Base-by-base conservation (phyloP, 2,797 vertebrate genomes). In the Rhyacichthys aspro region DNA sequence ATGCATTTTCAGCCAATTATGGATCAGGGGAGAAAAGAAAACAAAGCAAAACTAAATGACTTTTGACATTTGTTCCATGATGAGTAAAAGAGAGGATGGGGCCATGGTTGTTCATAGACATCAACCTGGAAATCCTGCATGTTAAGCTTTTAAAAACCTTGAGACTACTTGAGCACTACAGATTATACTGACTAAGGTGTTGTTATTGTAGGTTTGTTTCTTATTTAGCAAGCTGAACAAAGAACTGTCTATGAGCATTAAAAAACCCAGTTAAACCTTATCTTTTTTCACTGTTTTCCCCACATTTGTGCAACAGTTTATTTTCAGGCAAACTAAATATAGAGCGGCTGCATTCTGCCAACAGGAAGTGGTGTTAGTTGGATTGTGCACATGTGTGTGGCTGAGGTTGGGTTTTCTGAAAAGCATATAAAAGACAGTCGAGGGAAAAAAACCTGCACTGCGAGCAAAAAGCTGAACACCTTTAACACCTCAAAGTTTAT, bases 331-430 rank as follows among this genome's bases (percentile, higher is more conserved):
- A 76, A 63, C 67, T 90, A 90, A 88, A 90, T 87, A 88, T 90
- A 91, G 81, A 39, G 67, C 64, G 70, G 78, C 79, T 70, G 80
- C 45, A 17, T 81, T 82, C 73, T 82, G 33, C 12, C 81, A 75
- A 75, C 78, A 89, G 88, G 89, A 91, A 91, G 88, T 78, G 86
- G 83, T 79, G 83, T 86, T 87, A 86, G 87, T 88, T 75, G 79
- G 83, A 85, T 67, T 79, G 81, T 79, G 76, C 63, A 62, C 16
- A 44, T 74, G 70, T 74, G 76, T 63, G 73, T 43, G 53, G 53
- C 32, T 69, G 70, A 44, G 68, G 63, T 66, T 38, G 42, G 39
- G 43, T 58, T 46, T 48, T 63, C 60, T 56, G 84, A 76, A 76
- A 37, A 19, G 11, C 37, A 41, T 41, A 18, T 37, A 53, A 8